These are phyloP conservation scores for Echinometra lucunter DNA, from an alignment of 53 echinoderm and acorn worm genomes.

Conservation along the genomic window DNA sequence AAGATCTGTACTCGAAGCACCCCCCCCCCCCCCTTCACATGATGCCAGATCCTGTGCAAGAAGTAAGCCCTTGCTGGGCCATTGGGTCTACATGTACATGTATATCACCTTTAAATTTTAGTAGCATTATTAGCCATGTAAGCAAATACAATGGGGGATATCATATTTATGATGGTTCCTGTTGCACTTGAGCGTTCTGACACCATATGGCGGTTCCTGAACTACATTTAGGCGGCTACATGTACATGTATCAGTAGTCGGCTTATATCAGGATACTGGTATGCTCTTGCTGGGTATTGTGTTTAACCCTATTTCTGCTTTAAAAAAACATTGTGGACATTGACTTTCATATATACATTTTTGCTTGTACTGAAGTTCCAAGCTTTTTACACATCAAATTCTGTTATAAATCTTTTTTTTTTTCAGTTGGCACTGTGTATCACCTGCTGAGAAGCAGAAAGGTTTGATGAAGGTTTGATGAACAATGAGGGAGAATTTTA, in stretches of 20 bases:
- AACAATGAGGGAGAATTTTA: too few relatives aligned
- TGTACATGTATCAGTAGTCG: too few relatives aligned
- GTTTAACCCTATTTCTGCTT: background rate
- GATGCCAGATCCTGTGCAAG: too few relatives aligned
- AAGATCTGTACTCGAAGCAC: too few relatives aligned
- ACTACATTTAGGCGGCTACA: background rate
- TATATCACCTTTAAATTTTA: background rate
- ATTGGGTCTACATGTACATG: too few relatives aligned
- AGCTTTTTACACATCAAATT: background rate
- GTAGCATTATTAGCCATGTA: background rate
- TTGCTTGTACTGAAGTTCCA: background rate
- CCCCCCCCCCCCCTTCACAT: too few relatives aligned
- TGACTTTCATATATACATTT: background rate
- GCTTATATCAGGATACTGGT: background rate
- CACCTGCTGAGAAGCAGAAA: background rate
- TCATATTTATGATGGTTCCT: slow-evolving; percentile 19
- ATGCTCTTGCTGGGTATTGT: background rate
- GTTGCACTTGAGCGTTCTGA: background rate
- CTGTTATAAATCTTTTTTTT: background rate
- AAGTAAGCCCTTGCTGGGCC: too few relatives aligned
- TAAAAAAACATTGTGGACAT: background rate
- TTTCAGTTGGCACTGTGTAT: background rate
- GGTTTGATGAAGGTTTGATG: too few relatives aligned
- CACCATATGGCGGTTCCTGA: background rate
- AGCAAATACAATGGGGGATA: background rate